Evolutionary conservation across 2,888 invertebrate genomes (phyloP).

Genomic region (Netelia inedita): DNA sequence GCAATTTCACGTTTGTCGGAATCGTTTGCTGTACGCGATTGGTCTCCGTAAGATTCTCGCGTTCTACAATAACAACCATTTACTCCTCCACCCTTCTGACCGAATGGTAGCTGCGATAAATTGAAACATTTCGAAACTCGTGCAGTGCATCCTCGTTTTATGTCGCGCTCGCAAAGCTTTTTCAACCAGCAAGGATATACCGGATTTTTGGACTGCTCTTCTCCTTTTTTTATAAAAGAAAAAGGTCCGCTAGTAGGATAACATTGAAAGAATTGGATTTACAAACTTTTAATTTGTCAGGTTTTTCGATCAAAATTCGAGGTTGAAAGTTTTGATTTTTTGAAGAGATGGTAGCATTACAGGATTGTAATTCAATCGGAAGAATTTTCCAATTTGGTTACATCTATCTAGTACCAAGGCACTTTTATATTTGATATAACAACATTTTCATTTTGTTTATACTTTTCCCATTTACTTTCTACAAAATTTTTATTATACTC

Average conservation of each 20-base stretch:
- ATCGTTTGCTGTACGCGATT: conserved; percentile 35
- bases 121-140: neutral
- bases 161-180: neutral
- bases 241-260: neutral
- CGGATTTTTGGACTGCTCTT: neutral
- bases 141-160: neutral
- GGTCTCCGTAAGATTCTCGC: conserved; percentile 10
- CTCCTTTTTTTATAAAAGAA: neutral
- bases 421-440: too few relatives aligned
- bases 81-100: neutral
- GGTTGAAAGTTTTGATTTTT: too few relatives aligned
- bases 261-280: too few relatives aligned
- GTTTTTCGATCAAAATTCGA: too few relatives aligned
- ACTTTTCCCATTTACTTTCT: too few relatives aligned
- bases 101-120: neutral
- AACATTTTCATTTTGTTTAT: too few relatives aligned
- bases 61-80: neutral
- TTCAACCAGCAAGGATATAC: neutral
- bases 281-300: too few relatives aligned
- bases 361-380: too few relatives aligned
- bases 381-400: too few relatives aligned
- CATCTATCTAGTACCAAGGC: too few relatives aligned
- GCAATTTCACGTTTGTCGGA: conserved; percentile 33
- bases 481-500: too few relatives aligned
- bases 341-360: too few relatives aligned